Base-by-base conservation (phyloP, 2,113 vertebrate species). In the Promerops cafer region DNA sequence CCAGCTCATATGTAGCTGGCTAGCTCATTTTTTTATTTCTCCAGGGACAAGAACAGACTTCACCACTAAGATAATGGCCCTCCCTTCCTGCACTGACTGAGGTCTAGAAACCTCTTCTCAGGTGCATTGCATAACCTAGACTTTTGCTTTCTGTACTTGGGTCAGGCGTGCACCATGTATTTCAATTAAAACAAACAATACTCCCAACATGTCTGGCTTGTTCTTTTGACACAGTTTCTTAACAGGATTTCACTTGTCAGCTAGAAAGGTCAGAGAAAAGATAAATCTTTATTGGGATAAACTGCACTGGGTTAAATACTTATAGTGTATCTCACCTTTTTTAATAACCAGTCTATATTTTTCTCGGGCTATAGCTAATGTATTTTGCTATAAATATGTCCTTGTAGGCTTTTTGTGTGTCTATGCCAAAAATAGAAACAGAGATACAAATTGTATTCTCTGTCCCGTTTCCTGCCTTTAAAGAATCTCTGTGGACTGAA, bases 191-290 rank as follows among this genome's bases (percentile, higher is more conserved):
- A 86, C 42, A 78, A 87, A 56, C 27, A 27, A 42, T 50, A 35
- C 21, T 87, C 54, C 42, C 40, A 75, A 37, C 15, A 68, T 68
- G 47, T 76, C 65, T 89, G 50, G 28, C 24, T 88, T 93, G 59
- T 60, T 93, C 75, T 89, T 96, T 86, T 77, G 76, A 82, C 63
- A 91, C 11, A 56, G 24, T 88, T 93, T 91, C 85, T 87, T 87
- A 84, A 74, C 37, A 91, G 61, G 59, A 63, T 68, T 90, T 83
- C 49, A 47, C 57, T 94, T 90, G 85, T 47, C 82, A 93, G 69
- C 23, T 74, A 42, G 40, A 84, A 86, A 90, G 39, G 26, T 56
- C 68, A 44, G 49, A 54, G 27, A 44, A 93, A 77, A 88, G n/a
- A 86, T n/a, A 86, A 81, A 59, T 87, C 44, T 96, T 90, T 68